Base-by-base conservation (phyloP, 2,113 vertebrate species). In the Octodon degus region DNA sequence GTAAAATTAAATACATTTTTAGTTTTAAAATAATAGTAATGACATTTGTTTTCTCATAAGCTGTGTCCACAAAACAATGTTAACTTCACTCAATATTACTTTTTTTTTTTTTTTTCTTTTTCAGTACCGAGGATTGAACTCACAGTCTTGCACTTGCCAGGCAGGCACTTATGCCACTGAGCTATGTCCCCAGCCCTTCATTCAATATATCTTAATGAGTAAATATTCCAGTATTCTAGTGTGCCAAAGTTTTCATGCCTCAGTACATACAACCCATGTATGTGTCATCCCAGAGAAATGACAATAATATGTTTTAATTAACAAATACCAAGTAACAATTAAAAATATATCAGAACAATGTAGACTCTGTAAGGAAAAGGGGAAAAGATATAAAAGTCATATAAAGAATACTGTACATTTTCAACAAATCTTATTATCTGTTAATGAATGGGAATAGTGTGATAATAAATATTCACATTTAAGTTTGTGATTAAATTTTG, bases 331-430 rank as follows among this genome's bases (percentile, higher is more conserved):
- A 95, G 4, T 62, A 74, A 92, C 63, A 34, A 55, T 32, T 50
- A 19, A 82, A 93, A 55, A 60, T 10, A 0, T 65, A 0, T 30
- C 43, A 62, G 83, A 89, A 40, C 24, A 92, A 70, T 22, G 43
- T 81, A 55, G 16, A 81, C 34, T 67, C 16, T 32, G 37, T 27
- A 34, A 82, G 22, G 20, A 92, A 1, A 93, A 13, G 68, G 22
- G 43, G 16, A 2, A 88, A 72, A 27, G 34, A 37, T 43, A 74
- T 22, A 91, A 58, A 89, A 96, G 84, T 84, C 17, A 3, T 37
- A 62, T 93, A 81, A 90, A 83, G 40, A 79, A 34, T 80, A 62
- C 63, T 94, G 89, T 70, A 4, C 53, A 37, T 96, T 92, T 86
- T 40, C 3, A 63, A 70, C 12, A 95, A 55, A 10, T 72, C 24